These are phyloP conservation scores for Branchipolynoe longqiensis DNA, from an alignment of 2,888 invertebrate species.

Conservation along the genomic window DNA sequence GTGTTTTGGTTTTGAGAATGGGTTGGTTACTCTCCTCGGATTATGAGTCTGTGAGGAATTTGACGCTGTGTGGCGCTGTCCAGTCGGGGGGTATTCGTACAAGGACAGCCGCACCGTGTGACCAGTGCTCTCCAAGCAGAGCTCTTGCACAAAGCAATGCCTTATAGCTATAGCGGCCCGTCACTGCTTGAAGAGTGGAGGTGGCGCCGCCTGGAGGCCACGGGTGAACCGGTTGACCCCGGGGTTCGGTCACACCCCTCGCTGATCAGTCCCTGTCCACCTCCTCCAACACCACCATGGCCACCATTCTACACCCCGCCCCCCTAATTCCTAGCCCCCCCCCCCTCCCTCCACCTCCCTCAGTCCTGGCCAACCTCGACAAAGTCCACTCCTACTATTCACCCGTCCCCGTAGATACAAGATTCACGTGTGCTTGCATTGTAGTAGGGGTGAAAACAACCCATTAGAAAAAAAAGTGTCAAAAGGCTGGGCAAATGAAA, in stretches of 20 bases:
- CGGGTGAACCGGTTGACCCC: slow-evolving; percentile 14
- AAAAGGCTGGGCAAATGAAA: too few species aligned
- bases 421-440: too few species aligned
- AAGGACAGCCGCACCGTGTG: slow-evolving; percentile 3
- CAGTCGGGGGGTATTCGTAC: too few species aligned
- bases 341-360: not conserved
- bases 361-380: not conserved
- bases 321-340: not conserved
- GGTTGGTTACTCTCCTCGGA: too few species aligned
- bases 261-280: slow-evolving; percentile 40
- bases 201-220: not conserved
- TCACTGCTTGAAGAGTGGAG: not conserved
- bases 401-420: too few species aligned
- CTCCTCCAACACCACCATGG: not conserved
- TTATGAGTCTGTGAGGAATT: too few species aligned
- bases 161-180: not conserved
- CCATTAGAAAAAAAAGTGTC: too few species aligned
- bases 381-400: too few species aligned
- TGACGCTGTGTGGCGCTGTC: too few species aligned
- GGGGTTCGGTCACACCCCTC: slow-evolving; percentile 26
- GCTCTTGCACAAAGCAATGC: not conserved
- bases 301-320: not conserved
- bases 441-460: too few species aligned
- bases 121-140: not conserved
- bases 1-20: too few species aligned